A percentile compares a stretch with the other conserved stretches of the same genome.
Conservation (phyloP, 1,140 invertebrate species). For the Sipha flava region DNA sequence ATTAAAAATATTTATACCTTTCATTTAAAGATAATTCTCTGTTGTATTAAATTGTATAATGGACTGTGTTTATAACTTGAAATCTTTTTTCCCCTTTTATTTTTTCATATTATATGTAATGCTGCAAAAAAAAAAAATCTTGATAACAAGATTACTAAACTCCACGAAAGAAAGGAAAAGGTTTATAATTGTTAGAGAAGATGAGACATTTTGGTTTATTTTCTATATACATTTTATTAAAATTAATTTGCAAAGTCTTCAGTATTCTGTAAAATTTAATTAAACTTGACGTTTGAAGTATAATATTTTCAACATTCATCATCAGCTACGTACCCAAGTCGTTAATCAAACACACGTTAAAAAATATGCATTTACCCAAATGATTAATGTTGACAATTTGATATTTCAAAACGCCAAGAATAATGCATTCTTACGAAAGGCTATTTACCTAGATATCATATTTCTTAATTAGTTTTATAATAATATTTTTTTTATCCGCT, state of each 20-base stretch:
- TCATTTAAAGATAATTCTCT: slow-evolving; percentile 12
- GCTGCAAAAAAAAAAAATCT: not conserved
- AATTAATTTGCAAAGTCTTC: not conserved
- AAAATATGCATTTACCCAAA: not conserved
- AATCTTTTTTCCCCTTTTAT: not conserved
- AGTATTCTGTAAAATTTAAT: slow-evolving; percentile 9
- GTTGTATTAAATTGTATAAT: slow-evolving; percentile 8
- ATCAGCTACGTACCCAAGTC: not conserved
- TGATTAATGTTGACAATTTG: slow-evolving; percentile 25
- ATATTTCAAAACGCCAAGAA: not conserved
- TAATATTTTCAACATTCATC: slow-evolving; percentile 21
- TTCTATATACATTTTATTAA: not conserved
- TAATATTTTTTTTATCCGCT: too few relatives aligned
- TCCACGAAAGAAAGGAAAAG: not conserved
- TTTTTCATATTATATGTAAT: not conserved
- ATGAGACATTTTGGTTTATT: not conserved
- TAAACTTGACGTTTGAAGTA: not conserved
- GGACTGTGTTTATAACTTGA: slow-evolving; percentile 3
- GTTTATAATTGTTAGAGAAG: slow-evolving; percentile 3
- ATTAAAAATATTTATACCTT: slow-evolving; percentile 20
- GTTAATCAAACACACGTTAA: slow-evolving; percentile 29
- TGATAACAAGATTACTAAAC: not conserved
- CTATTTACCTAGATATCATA: not conserved
- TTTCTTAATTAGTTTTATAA: too few relatives aligned
- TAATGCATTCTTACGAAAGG: not conserved